Percentiles rank a stretch among this genome's conserved stretches.
phyloP scores from a whole-genome alignment of 2,113 vertebrate genomes.

The Archilochus colubris region DNA sequence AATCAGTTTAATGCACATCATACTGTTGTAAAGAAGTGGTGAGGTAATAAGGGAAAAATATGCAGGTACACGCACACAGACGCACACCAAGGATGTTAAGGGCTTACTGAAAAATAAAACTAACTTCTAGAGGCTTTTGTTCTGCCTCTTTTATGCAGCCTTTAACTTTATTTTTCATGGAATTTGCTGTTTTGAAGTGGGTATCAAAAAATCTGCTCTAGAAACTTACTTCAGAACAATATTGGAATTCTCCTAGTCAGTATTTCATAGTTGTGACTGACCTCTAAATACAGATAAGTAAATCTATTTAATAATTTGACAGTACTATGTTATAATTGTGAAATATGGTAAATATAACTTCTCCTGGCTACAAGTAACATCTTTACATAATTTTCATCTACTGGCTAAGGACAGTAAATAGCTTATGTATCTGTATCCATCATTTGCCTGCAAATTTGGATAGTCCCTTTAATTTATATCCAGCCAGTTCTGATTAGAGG shows the following conservation, averaged over 20 bases:
- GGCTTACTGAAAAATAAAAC: neutral
- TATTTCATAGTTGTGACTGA: constrained; percentile 16
- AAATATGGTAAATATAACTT: constrained; percentile 27
- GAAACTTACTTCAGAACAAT: neutral
- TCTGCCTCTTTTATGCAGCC: neutral
- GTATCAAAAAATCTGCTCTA: neutral
- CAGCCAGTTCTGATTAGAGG: neutral
- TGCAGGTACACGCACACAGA: constrained; percentile 12
- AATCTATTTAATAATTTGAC: constrained; percentile 6
- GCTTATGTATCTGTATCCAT: constrained; percentile 54
- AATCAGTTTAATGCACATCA: constrained; percentile 47
- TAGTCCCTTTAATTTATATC: constrained; percentile 53
- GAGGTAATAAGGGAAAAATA: constrained; percentile 70
- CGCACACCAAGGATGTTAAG: constrained; percentile 4
- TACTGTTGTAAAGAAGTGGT: constrained; percentile 66
- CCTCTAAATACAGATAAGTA: constrained; percentile 33
- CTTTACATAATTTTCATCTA: constrained; percentile 16
- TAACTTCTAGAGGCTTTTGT: constrained; percentile 6
- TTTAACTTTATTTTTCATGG: neutral
- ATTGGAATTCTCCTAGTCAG: neutral
- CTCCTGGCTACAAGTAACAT: constrained; percentile 31
- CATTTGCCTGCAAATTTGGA: constrained; percentile 75
- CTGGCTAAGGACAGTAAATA: constrained; percentile 50
- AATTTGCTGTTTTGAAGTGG: constrained; percentile 17
- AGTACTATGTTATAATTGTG: neutral